Percentiles rank a stretch among this genome's conserved stretches.
Conservation (phyloP, 2,888 invertebrate genomes). For the Sympetrum striolatum region DNA sequence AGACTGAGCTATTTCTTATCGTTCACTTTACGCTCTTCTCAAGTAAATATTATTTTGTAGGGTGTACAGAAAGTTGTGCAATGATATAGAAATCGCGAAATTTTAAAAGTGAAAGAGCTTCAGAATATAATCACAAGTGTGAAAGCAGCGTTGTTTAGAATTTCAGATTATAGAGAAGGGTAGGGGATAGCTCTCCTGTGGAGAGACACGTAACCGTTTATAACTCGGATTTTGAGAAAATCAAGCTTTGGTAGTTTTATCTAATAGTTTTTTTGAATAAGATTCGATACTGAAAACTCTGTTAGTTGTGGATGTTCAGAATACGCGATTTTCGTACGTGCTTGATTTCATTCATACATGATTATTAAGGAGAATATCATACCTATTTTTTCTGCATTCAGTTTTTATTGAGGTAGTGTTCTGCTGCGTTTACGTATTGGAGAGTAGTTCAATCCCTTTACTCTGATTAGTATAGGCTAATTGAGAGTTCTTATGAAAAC, state of each 20-base stretch:
- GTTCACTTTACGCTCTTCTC: not conserved
- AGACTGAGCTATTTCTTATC: not conserved
- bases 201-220: not conserved
- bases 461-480: too few species aligned
- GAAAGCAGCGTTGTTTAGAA: not conserved
- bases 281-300: not conserved
- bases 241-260: not conserved
- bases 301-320: not conserved
- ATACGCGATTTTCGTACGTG: too few species aligned
- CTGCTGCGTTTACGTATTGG: too few species aligned
- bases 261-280: not conserved
- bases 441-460: too few species aligned
- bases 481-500: too few species aligned
- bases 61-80: not conserved
- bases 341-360: too few species aligned
- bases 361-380: too few species aligned
- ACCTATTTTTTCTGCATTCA: too few species aligned
- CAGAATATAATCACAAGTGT: not conserved
- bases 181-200: constrained; percentile 1
- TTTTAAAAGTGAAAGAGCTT: not conserved
- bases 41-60: not conserved
- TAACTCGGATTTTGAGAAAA: not conserved
- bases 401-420: too few species aligned
- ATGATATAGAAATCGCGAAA: not conserved
- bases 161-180: not conserved